phyloP scores from a whole-genome alignment of 2,797 vertebrate species.

The Bradypus variegatus region DNA sequence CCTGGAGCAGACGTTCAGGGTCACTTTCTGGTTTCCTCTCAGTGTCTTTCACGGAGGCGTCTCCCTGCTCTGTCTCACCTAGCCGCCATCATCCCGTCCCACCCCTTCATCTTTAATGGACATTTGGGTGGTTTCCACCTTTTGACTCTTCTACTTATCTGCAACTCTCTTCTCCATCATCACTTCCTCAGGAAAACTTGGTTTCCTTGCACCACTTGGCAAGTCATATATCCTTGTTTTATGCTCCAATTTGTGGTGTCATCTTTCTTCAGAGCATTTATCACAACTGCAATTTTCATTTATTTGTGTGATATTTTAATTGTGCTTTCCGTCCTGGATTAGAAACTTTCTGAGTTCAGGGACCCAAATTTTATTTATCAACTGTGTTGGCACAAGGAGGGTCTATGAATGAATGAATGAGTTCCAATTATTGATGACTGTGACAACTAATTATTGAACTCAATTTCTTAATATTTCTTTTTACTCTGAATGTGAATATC shows the following conservation, averaged over 20 bases:
- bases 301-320: neutral
- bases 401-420: neutral
- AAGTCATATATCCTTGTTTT: neutral
- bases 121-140: too few relatives aligned
- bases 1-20: too few relatives aligned
- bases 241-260: neutral
- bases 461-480: neutral
- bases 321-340: neutral
- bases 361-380: neutral
- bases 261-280: neutral
- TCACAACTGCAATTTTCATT: neutral
- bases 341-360: neutral
- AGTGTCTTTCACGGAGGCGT: too few relatives aligned
- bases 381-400: neutral
- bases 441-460: neutral
- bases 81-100: too few relatives aligned
- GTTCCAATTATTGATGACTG: neutral
- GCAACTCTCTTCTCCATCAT: neutral
- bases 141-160: neutral
- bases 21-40: too few relatives aligned
- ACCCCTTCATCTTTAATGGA: too few relatives aligned
- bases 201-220: fast-evolving
- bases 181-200: neutral
- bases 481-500: neutral
- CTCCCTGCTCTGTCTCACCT: too few relatives aligned